Evolutionary conservation across 2,888 invertebrate genomes (phyloP).

Genomic region (Bombylius discolor): DNA sequence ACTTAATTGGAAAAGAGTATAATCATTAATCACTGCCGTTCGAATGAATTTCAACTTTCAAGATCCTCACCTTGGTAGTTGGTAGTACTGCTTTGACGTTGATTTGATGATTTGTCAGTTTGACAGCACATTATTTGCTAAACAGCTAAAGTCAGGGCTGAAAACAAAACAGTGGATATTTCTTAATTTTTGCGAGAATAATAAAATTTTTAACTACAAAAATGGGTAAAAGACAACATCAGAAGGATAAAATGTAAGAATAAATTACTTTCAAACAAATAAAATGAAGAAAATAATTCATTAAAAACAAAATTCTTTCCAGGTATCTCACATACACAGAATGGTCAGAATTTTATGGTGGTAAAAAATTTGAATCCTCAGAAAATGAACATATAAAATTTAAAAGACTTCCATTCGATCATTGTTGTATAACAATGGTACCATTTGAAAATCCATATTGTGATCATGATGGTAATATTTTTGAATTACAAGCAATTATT

Average conservation of each 20-base stretch:
- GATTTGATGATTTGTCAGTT: too few species aligned
- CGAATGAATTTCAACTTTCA: too few species aligned
- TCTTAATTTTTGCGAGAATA: too few species aligned
- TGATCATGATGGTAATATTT: constrained; percentile 81
- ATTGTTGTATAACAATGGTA: constrained; percentile 82
- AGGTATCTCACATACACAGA: constrained; percentile 80
- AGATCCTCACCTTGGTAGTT: too few species aligned
- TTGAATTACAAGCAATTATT: constrained; percentile 76
- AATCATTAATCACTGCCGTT: too few species aligned
- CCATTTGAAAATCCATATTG: constrained; percentile 89
- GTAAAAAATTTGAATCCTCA: constrained; percentile 59
- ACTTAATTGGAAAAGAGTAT: too few species aligned
- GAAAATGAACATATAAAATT: constrained; percentile 69
- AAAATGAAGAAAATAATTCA: background rate
- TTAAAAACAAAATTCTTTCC: constrained; percentile 7
- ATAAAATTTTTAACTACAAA: constrained; percentile 15
- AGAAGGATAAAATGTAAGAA: constrained; percentile 82
- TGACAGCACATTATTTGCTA: too few species aligned
- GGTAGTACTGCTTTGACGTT: too few species aligned
- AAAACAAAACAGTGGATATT: too few species aligned
- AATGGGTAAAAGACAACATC: constrained; percentile 90
- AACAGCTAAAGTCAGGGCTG: too few species aligned
- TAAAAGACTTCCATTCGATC: constrained; percentile 80
- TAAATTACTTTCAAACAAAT: background rate
- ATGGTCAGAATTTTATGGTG: constrained; percentile 82